Evolutionary conservation across 2,797 vertebrate species (phyloP).

Genomic region (Pitangus sulphuratus): DNA sequence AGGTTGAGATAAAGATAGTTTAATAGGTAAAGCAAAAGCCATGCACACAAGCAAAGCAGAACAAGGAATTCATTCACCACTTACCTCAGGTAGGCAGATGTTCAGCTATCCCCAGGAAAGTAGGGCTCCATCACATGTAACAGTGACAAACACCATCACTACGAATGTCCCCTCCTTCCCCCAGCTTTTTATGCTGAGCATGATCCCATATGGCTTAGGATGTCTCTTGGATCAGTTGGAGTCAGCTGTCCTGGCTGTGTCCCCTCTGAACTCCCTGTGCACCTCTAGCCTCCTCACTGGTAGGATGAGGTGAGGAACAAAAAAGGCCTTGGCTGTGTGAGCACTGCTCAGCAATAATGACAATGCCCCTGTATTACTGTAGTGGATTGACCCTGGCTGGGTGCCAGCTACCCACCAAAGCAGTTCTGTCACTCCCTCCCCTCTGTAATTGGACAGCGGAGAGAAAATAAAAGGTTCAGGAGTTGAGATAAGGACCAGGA

Average conservation of each 20-base stretch:
- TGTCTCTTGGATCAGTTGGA: neutral
- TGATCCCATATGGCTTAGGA: neutral
- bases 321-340: neutral
- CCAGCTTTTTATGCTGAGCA: neutral
- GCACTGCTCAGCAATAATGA: neutral
- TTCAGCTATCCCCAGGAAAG: neutral
- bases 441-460: neutral
- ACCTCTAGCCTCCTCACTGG: neutral
- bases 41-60: neutral
- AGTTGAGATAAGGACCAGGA: neutral
- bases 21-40: neutral
- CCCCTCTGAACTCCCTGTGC: neutral
- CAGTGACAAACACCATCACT: neutral
- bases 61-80: neutral
- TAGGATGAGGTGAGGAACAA: neutral
- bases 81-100: neutral
- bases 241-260: neutral
- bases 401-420: neutral
- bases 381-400: neutral
- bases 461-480: neutral
- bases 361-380: neutral
- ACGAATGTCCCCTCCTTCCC: neutral
- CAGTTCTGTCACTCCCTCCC: neutral
- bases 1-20: neutral
- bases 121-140: neutral